phyloP scores from a whole-genome alignment of 2,888 invertebrate genomes.

The Erebia aethiops region DNA sequence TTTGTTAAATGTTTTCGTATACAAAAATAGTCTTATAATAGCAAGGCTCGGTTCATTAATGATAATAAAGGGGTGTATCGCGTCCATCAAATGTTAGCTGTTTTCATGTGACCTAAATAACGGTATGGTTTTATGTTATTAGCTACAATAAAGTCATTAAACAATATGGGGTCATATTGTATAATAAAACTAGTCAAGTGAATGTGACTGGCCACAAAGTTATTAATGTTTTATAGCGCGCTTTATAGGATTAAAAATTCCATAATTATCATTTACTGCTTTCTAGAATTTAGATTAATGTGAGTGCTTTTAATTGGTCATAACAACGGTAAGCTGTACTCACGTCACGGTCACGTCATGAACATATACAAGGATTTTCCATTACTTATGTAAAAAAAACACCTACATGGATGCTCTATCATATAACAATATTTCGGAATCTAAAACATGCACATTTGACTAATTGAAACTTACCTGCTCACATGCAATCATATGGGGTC shows the following conservation, averaged over 20 bases:
- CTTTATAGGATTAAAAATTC: constrained; percentile 21
- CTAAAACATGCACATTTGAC: no score
- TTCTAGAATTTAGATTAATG: constrained; percentile 10
- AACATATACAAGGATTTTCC: background rate
- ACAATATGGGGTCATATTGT: constrained; percentile 31
- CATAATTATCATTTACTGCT: constrained; percentile 10
- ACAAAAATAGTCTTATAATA: constrained; percentile 20
- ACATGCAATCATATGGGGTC: no score
- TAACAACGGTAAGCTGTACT: background rate
- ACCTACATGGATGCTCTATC: no score
- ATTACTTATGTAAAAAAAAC: background rate
- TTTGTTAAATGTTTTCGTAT: constrained; percentile 11
- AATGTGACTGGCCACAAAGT: constrained; percentile 22
- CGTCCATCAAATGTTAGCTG: constrained; percentile 33
- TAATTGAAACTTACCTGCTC: no score
- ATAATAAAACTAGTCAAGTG: constrained; percentile 33
- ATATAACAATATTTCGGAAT: no score
- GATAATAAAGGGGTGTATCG: constrained; percentile 30
- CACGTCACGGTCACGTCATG: background rate
- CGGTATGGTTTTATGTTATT: constrained; percentile 39
- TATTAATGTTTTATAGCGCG: constrained; percentile 29
- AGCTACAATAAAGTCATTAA: constrained; percentile 39
- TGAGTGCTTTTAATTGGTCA: background rate
- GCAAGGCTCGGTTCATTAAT: constrained; percentile 24
- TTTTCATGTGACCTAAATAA: constrained; percentile 38